These are phyloP conservation scores for Cygnus buccinator DNA, from an alignment of 2,113 vertebrate species.

Conservation along the genomic window DNA sequence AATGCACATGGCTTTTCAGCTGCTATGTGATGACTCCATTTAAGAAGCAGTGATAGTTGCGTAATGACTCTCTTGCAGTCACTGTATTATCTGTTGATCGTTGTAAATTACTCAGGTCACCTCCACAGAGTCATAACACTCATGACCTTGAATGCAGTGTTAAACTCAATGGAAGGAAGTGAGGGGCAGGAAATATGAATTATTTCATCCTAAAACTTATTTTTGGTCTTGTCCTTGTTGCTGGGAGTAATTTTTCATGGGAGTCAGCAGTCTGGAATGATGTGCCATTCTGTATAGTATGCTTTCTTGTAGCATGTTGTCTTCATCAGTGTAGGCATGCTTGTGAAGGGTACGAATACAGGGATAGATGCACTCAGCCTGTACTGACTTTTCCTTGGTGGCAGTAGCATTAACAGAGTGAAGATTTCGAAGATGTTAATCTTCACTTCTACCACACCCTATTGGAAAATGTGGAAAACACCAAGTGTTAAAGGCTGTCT, in stretches of 20 bases:
- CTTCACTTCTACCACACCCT: neutral
- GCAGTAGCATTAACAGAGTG: neutral
- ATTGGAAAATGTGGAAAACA: neutral
- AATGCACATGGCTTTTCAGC: neutral
- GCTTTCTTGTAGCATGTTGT: neutral
- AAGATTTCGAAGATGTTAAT: neutral
- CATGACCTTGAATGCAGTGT: conserved; percentile 33
- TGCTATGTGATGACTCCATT: neutral
- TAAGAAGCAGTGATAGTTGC: conserved; percentile 9
- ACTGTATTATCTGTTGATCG: conserved; percentile 29
- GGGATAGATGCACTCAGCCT: neutral
- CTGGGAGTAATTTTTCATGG: neutral
- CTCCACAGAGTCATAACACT: conserved; percentile 6
- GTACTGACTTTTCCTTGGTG: neutral
- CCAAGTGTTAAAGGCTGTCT: neutral
- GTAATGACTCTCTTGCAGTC: neutral
- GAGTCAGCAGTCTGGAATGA: neutral
- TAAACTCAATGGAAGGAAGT: conserved; percentile 29
- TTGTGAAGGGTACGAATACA: neutral
- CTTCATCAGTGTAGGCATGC: neutral
- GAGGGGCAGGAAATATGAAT: conserved; percentile 50
- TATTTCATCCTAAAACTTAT: neutral
- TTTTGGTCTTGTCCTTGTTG: neutral
- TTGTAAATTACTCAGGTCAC: conserved; percentile 18
- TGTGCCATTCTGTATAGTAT: neutral